Evolutionary conservation across 2,113 vertebrate species (phyloP), one percentile per base, ranked within the genome.

Genomic region (Panthera uncia): DNA sequence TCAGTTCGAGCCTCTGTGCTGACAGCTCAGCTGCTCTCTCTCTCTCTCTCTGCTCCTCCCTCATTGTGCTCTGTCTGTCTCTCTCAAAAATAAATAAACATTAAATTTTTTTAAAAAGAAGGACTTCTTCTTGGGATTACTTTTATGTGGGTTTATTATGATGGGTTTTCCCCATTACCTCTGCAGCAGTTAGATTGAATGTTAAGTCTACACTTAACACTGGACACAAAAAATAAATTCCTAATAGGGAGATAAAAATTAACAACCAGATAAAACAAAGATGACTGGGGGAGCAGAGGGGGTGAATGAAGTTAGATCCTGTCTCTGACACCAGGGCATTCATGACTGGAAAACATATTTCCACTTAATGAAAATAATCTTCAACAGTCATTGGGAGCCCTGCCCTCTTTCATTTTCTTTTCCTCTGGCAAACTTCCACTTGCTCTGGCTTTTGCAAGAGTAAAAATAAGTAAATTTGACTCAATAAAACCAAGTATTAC

Each of bases 381-480:
- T 96, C 85, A 90, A 52, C 55, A 95, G 85, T 89, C 92, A 91
- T 31, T 92, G 78, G 45, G 89, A 83, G 83, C 89, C 80, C 96
- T 80, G 57, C 48, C 89, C 88, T 11, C 73, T 97, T 97, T 97
- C 83, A 95, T 94, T 96, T 96, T 96, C 52, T 79, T 88, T 57
- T 68, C 45, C 38, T 89, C 83, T 98, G 96, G 97, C 88, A 50
- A 68, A 65, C 0, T 18, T 97, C 86, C 97, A 95, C 48, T 96
- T 3, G 1, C 91, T 94, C 86, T 66, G 95, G 83, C 71, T 93
- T 89, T 91, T 74, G 55, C 88, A 92, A 96, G 12, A 71, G 48
- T 89, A 94, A 93, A 96, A 97, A 92, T 76, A 96, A 97, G 55
- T 73, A 96, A 74, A 94, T 80, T 83, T 95, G 82, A 95, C 95